phyloP scores from a whole-genome alignment of 2,888 invertebrate genomes.

The Micropterix aruncella region DNA sequence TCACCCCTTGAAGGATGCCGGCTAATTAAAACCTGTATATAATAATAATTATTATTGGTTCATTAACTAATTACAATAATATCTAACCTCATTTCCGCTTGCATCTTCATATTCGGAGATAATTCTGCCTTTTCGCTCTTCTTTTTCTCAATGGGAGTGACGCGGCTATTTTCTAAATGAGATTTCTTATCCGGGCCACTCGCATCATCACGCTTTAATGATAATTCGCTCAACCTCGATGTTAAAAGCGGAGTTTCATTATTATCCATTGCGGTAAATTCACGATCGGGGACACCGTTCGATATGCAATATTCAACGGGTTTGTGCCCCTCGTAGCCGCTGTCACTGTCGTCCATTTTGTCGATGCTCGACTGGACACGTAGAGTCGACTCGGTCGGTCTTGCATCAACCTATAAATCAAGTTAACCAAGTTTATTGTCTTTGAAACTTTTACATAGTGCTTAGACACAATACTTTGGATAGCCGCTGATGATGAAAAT shows the following conservation, averaged over 20 bases:
- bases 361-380: background rate
- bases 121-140: conserved; percentile 19
- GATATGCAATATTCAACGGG: background rate
- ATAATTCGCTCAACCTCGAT: background rate
- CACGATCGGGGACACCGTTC: background rate
- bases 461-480: too few relatives aligned
- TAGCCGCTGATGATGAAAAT: too few relatives aligned
- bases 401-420: too few relatives aligned
- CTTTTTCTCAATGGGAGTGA: conserved; percentile 20
- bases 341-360: background rate
- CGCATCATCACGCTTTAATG: background rate
- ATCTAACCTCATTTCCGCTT: conserved; percentile 31
- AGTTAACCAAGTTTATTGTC: too few relatives aligned
- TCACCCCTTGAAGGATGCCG: too few relatives aligned
- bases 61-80: background rate
- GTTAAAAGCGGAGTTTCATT: background rate
- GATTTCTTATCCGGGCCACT: background rate
- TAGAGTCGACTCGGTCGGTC: too few relatives aligned
- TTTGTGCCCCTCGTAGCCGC: background rate
- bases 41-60: too few relatives aligned
- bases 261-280: background rate
- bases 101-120: conserved; percentile 29
- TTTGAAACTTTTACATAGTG: too few relatives aligned
- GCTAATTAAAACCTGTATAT: too few relatives aligned
- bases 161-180: background rate